Conservation (phyloP, 92 coral and sea anemone genomes). For the Isaurus tuberculatus region DNA sequence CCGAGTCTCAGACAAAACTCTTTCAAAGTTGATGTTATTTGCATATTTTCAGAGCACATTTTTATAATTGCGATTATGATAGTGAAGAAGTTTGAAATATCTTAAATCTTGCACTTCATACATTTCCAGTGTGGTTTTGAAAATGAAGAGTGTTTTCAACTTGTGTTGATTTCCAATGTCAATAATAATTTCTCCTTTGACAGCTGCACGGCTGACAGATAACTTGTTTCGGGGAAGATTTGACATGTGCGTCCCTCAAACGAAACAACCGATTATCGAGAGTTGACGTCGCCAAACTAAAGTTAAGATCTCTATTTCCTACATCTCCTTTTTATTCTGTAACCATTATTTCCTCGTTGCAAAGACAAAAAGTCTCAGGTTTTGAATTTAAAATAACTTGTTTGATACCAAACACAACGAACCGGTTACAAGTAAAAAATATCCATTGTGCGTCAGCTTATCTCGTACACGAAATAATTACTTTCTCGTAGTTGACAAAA, state of each 20-base stretch:
- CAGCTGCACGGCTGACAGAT: conserved; percentile 39
- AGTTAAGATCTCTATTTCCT: conserved; percentile 3
- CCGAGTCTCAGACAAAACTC: not conserved
- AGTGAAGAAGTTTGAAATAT: not conserved
- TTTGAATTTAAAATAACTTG: not conserved
- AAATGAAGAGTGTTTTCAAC: conserved; percentile 5
- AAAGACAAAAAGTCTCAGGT: not conserved
- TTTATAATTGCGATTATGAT: not conserved
- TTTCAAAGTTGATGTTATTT: not conserved
- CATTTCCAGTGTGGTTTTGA: not conserved
- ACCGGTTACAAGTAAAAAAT: not conserved
- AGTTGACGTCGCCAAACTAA: conserved; percentile 21
- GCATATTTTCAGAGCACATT: not conserved
- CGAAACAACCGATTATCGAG: conserved; percentile 4
- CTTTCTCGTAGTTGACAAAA: conserved; percentile 39
- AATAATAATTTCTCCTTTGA: conserved; percentile 11
- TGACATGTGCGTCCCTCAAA: not conserved
- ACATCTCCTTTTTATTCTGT: conserved; percentile 7
- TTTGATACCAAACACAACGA: conserved; percentile 13
- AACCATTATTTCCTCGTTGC: not conserved
- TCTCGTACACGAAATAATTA: conserved; percentile 9
- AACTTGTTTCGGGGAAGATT: not conserved
- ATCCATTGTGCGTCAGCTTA: conserved; percentile 22
- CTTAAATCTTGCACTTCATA: not conserved
- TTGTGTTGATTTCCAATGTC: conserved; percentile 8